These are phyloP conservation scores for Helleia helle DNA, from an alignment of 2,888 invertebrate species.

Conservation along the genomic window DNA sequence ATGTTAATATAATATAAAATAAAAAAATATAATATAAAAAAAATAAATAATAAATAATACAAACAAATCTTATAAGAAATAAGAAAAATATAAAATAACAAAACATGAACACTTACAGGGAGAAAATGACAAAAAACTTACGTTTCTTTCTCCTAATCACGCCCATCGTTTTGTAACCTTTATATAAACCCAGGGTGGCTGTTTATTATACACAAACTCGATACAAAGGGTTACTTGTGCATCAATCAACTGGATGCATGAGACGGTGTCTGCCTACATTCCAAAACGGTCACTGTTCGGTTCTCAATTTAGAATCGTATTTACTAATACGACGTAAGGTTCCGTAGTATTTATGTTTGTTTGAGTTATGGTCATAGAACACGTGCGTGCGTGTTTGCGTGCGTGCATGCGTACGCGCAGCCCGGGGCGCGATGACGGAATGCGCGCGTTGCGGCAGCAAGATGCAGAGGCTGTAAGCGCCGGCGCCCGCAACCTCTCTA, in stretches of 20 bases:
- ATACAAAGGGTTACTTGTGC: slow-evolving; percentile 34
- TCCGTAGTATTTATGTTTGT: not conserved
- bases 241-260: slow-evolving; percentile 34
- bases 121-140: slow-evolving; percentile 66
- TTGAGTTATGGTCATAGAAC: slow-evolving; percentile 12
- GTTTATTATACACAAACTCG: not conserved
- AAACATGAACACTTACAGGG: not conserved
- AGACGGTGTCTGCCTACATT: slow-evolving; percentile 50
- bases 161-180: slow-evolving; percentile 33
- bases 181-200: slow-evolving; percentile 8
- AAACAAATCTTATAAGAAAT: slow-evolving; percentile 13
- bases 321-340: not conserved
- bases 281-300: slow-evolving; percentile 54
- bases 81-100: slow-evolving; percentile 6
- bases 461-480: slow-evolving; percentile 58
- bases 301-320: slow-evolving; percentile 1
- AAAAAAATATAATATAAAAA: slow-evolving; percentile 7
- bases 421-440: slow-evolving; percentile 63
- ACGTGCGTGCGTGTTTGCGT: slow-evolving; percentile 40
- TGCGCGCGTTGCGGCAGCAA: slow-evolving; percentile 53
- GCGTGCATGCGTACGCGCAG: slow-evolving; percentile 51
- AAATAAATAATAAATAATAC: not conserved
- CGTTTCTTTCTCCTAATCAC: slow-evolving; percentile 67
- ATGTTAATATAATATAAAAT: slow-evolving; percentile 14
- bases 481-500: slow-evolving; percentile 57